Conservation (phyloP, 2,888 invertebrate genomes). For the Atethmia centrago region DNA sequence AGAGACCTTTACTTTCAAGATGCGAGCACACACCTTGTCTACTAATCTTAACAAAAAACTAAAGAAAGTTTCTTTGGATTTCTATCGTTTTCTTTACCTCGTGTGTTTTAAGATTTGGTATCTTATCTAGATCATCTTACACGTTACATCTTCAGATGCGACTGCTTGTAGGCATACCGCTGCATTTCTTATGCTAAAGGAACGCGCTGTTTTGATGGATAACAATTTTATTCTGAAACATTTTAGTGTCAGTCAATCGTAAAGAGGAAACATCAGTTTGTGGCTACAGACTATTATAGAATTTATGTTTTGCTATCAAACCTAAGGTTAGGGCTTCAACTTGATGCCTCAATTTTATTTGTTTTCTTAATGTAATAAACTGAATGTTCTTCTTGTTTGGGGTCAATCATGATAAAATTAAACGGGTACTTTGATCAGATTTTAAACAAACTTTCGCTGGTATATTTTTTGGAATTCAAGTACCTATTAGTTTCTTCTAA, state of each 20-base stretch:
- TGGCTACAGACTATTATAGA: conserved; percentile 46
- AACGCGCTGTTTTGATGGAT: conserved; percentile 82
- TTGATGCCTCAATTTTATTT: conserved; percentile 23
- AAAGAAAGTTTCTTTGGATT: too few species aligned
- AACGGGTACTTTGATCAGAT: neutral
- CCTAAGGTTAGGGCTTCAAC: conserved; percentile 28
- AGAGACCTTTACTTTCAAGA: too few species aligned
- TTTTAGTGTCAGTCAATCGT: conserved; percentile 82
- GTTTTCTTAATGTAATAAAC: conserved; percentile 17
- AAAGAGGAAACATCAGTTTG: conserved; percentile 70
- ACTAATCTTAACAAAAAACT: neutral
- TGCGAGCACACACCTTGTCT: too few species aligned
- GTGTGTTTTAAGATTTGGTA: neutral
- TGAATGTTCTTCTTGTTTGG: conserved; percentile 1
- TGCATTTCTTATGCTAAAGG: conserved; percentile 78
- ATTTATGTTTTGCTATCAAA: conserved; percentile 57
- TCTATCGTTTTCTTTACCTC: neutral
- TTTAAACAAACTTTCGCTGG: neutral
- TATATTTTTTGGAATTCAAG: neutral
- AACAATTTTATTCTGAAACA: conserved; percentile 84
- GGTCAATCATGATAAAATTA: conserved; percentile 6
- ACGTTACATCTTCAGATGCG: conserved; percentile 32
- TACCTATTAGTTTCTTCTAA: neutral
- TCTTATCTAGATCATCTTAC: conserved; percentile 49
- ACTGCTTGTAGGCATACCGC: conserved; percentile 69